Base-by-base conservation (phyloP, 2,888 invertebrate genomes). In the Axea sp. region DNA sequence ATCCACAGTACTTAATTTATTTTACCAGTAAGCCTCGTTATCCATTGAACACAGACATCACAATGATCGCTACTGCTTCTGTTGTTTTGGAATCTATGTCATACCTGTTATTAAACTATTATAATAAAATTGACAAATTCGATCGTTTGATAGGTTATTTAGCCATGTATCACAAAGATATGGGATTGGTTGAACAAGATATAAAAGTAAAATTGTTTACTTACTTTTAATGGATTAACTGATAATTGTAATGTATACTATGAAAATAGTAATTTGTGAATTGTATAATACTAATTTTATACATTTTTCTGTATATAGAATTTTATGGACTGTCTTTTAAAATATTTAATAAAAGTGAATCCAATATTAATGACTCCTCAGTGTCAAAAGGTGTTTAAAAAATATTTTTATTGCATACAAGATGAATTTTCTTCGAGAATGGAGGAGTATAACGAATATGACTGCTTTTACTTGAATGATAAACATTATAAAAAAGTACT, bases 111-210 rank as follows among this genome's bases (percentile, higher is more conserved):
- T 45, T 83, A 12, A 78, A 83, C 62, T 82, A 79, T 68, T 72
- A 80, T 39, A 73, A 78, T 8, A 81, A 81, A 45, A 80, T 77
- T 1, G 78, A 76, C 24, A 76, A 80, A 51, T 73, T 81, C 3
- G 76, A 81, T 62, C 75, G 71, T 31, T 62, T 80, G 3, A 75
- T 82, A 17, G 80, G 81, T 15, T 82, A 83, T 28, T 45, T 82
- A 12, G 83, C 81, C 12, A 81, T 83, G 83, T 65, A 80, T 11
- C 83, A 83, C 69, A 83, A 83, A 71, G 83, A 83, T 31, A 83
- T 83, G 83, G 60, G 60, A 26, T 76, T 83, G 0, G 9, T 43
- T 2, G 73, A 75, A 45, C 45, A 73, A 30, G 83, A 83, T 62
- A 72, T 83, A 51, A 45, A 33, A 19, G 82, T 81, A 75, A 41